Percentiles rank a stretch among this genome's conserved stretches.
phyloP scores from a whole-genome alignment of 2,888 invertebrate genomes.

The Xestobium rufovillosum region DNA sequence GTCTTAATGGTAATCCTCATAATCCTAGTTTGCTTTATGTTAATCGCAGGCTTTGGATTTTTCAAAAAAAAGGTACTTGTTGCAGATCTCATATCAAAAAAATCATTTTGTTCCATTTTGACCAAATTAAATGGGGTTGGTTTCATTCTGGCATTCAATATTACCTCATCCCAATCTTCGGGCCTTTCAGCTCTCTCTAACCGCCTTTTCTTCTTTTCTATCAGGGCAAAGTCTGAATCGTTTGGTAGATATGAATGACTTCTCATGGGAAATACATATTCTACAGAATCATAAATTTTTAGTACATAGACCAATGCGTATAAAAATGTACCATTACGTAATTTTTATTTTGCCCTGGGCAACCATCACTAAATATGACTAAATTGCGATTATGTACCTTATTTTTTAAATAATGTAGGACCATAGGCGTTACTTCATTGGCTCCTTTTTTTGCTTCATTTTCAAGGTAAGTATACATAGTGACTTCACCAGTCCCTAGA shows the following conservation, averaged over 20 bases:
- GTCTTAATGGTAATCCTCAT: conserved; percentile 14
- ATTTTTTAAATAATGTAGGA: neutral
- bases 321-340: too few species aligned
- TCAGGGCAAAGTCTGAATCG: conserved; percentile 14
- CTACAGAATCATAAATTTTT: conserved; percentile 1
- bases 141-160: conserved; percentile 15
- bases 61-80: conserved; percentile 15
- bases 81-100: conserved; percentile 17
- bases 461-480: conserved; percentile 1
- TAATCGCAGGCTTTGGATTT: conserved; percentile 15
- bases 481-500: neutral
- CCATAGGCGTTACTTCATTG: neutral
- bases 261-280: conserved; percentile 15
- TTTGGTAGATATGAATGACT: conserved; percentile 11
- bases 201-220: conserved; percentile 13
- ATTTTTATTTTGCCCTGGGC: conserved; percentile 3
- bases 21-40: conserved; percentile 26
- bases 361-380: conserved; percentile 1
- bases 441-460: neutral
- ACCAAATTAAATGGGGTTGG: conserved; percentile 16
- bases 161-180: conserved; percentile 14
- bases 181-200: conserved; percentile 14
- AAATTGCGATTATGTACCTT: too few species aligned
- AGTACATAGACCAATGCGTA: too few species aligned
- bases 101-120: conserved; percentile 15